Base-by-base conservation (phyloP, 2,888 invertebrate genomes). In the Yponomeuta malinellus region DNA sequence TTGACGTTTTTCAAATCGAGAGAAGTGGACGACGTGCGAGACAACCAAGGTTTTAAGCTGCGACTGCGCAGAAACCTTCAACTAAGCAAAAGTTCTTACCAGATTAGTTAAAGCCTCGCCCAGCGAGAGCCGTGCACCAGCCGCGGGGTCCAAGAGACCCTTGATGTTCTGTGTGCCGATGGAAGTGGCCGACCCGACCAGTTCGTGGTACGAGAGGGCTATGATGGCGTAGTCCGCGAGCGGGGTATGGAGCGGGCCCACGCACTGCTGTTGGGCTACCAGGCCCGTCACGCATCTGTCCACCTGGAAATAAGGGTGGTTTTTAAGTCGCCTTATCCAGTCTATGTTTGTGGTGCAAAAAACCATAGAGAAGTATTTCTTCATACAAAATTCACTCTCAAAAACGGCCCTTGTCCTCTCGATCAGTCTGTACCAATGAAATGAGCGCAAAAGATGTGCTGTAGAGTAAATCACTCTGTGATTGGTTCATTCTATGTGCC, bases 81-180 rank as follows among this genome's bases (percentile, higher is more conserved):
- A 43, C 43, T 43, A 43, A 33, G 43, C 9, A 43, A 8, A 43
- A 8, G 1, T 15, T 15, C 95, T 95, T 73, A 96, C 98, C 75
- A 99, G 93, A 87, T 99, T 99, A 69, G 97, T 97, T 31, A 99
- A 85, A 0, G 99, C 96, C 88, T 99, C 99, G 0, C 96, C 98
- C 0, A 99, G 96, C 0, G 98, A 96, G 96, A 99, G 95, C 72
- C 99, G 93, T 0, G 98, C 99, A 69, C 99, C 99, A 15, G 97
- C 96, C 1, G 93, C 95, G 0, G 98, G 95, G 85, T 95, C 93
- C 0, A 99, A 88, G 4, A 98, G 89, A 0, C 97, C 98, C 90
- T 99, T 99, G 75, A 99, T 95, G 67, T 99, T 99, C 87, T 99
- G 99, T 74, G 99, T 98, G 64, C 99, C 99, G 73, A 99, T 98